Percentiles rank a stretch among this genome's conserved stretches.
phyloP scores from a whole-genome alignment of 2,113 vertebrate species.

The Atrichornis clamosus region DNA sequence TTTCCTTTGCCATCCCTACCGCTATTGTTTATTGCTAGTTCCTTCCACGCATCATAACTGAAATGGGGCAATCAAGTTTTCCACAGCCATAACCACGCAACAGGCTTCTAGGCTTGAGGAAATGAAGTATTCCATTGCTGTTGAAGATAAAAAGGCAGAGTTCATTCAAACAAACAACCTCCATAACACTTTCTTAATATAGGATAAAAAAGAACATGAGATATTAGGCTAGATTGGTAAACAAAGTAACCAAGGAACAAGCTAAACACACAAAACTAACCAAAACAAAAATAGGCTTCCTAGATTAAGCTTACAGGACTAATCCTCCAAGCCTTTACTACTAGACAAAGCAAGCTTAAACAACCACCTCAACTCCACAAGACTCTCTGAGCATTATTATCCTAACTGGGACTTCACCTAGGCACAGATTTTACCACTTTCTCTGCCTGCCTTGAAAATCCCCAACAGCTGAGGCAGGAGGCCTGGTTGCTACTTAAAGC shows the following conservation, averaged over 20 bases:
- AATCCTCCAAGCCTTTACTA: neutral
- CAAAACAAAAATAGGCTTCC: neutral
- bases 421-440: neutral
- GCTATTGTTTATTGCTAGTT: neutral
- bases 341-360: neutral
- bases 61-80: neutral
- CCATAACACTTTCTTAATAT: neutral
- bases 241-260: neutral
- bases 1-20: neutral
- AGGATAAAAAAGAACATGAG: neutral
- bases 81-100: fast-evolving
- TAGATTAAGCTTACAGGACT: neutral
- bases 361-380: neutral
- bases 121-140: neutral
- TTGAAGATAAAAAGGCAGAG: neutral
- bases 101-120: neutral
- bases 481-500: neutral
- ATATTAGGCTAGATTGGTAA: fast-evolving
- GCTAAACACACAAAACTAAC: fast-evolving
- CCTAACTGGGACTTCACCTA: fast-evolving
- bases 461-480: neutral
- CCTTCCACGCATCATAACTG: neutral
- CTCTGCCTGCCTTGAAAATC: neutral
- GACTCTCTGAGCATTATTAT: fast-evolving
- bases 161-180: neutral